Percentiles rank a stretch among this genome's conserved stretches.
These are phyloP conservation scores for Micromussa lordhowensis DNA, from an alignment of 92 coral and sea anemone species.

Conservation along the genomic window DNA sequence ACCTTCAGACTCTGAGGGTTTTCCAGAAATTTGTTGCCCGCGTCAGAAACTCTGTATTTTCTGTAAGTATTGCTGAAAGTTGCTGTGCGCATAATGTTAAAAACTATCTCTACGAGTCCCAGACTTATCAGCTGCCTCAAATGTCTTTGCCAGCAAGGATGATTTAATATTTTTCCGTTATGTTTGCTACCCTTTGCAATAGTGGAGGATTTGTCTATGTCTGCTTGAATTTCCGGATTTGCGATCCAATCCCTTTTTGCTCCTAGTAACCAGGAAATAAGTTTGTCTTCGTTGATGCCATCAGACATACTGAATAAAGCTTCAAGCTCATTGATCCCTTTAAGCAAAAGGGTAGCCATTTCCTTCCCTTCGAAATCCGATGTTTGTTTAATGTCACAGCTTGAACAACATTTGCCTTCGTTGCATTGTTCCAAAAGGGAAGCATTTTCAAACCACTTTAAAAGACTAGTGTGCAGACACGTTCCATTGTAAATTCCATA, in stretches of 20 bases:
- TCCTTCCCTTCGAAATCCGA: not conserved
- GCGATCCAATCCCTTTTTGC: not conserved
- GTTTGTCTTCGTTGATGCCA: not conserved
- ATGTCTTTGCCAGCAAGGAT: not conserved
- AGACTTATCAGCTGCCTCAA: not conserved
- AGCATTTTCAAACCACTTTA: not conserved
- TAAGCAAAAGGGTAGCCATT: not conserved
- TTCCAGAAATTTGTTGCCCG: not conserved
- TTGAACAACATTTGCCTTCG: not conserved
- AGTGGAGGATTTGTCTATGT: not conserved
- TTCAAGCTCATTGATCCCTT: not conserved
- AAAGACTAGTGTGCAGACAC: not conserved
- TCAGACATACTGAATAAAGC: not conserved
- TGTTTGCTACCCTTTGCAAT: not conserved
- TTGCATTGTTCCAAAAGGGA: not conserved
- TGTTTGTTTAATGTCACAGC: not conserved
- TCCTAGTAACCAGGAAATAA: not conserved
- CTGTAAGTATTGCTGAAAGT: not conserved
- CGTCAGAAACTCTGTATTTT: not conserved
- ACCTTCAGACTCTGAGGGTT: not conserved
- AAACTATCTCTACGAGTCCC: not conserved
- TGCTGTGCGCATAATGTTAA: not conserved
- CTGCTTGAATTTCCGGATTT: not conserved
- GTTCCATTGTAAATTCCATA: constrained; percentile 14
- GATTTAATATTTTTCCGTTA: not conserved